Evolutionary conservation across 2,888 invertebrate species (phyloP).

Genomic region (Calliphora vomitoria): DNA sequence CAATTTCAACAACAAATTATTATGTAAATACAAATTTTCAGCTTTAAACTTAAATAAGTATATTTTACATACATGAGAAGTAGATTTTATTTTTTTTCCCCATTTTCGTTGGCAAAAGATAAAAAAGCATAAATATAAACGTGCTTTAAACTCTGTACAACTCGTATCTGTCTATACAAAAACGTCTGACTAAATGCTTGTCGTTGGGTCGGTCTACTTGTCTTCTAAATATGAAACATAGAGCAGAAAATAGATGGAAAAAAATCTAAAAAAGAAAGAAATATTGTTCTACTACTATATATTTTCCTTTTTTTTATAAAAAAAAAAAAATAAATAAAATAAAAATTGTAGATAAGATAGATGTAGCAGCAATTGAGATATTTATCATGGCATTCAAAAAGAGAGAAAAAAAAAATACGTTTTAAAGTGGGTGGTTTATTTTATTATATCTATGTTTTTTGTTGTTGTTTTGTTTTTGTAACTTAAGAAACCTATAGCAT

Average conservation of each 20-base stretch:
- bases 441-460: constrained; percentile 28
- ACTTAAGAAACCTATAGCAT: constrained; percentile 39
- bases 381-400: constrained; percentile 52
- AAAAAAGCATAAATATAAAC: constrained; percentile 33
- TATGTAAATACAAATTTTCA: constrained; percentile 19
- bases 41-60: background rate
- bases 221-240: constrained; percentile 25
- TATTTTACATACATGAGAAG: background rate
- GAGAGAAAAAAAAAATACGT: constrained; percentile 18
- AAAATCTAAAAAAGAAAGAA: background rate
- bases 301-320: too few species aligned
- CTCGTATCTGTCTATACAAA: background rate
- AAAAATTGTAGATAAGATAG: constrained; percentile 34
- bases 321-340: background rate
- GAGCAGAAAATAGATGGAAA: constrained; percentile 9
- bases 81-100: background rate
- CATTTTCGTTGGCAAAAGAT: constrained; percentile 4
- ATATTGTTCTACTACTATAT: background rate
- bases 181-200: background rate
- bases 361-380: constrained; percentile 54
- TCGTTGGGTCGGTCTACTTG: background rate
- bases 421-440: constrained; percentile 63
- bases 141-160: constrained; percentile 16
- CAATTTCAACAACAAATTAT: background rate
- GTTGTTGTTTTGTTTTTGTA: constrained; percentile 3